Base-by-base conservation (phyloP, 1,140 invertebrate genomes). In the Drosophila baimaii region DNA sequence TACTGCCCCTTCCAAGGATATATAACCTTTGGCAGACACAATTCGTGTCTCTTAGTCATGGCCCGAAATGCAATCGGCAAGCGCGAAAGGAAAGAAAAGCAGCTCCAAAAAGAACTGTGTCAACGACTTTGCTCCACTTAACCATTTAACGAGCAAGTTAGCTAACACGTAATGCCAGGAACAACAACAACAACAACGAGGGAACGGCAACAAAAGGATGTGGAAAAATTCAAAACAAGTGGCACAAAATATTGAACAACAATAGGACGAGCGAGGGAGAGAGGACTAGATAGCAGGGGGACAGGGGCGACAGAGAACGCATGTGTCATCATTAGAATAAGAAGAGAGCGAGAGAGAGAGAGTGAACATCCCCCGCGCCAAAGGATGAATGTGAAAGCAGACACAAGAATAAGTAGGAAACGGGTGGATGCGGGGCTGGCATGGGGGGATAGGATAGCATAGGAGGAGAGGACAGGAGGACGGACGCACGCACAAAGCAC, bases 41-140 rank as follows among this genome's bases (percentile, higher is more conserved):
- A 63, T 76, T 44, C 58, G 51, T 70, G 64, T 74, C 59, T 82
- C 37, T 86, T 68, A 88, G 76, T 88, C 82, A 83, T 88, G 54
- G 57, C 49, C 55, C 55, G 33, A 58, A 85, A 54, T 85, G 81
- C 81, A 84, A 64, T 76, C 44, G 65, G 29, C 29, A 33, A 46
- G 44, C 51, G 54, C 39, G 57, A 25, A 57, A 33, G 51, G 37
- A 37, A 43, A 17, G 35, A 65, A 75, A 75, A 65, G 74, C 64
- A 61, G 43, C 29, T 52, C 69, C n/a, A n/a, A 52, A 21, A 55
- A 84, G 77, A 88, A 84, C 58, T 88, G 84, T 88, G 84, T 88
- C 84, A 88, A 88, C 84, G 85, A 88, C 84, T 88, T 88, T 89
- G 85, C 85, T 88, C 84, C 85, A 88, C 84, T 88, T 88, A 89